Evolutionary conservation across 92 coral and sea anemone species (phyloP), one percentile per base, ranked within the genome.

Genomic region (Nematostella vectensis): DNA sequence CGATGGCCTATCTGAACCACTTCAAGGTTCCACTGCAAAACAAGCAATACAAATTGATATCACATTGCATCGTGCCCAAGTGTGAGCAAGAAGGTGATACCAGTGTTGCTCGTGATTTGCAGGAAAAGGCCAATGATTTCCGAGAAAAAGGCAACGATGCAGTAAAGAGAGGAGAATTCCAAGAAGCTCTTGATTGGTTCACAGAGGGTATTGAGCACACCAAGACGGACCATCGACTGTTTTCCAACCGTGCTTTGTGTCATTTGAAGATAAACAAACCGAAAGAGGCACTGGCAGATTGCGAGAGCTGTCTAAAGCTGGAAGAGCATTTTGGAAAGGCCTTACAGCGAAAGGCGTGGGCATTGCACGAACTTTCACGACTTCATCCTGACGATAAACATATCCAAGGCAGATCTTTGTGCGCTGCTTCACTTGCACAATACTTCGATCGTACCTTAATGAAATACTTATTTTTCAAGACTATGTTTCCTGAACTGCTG

Each of bases 271-370:
- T 81, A 13, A 47, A 42, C 26, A 19, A 81, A 20, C 62, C 94
- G 2, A 40, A 55, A 31, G n/a, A 68, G 23, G 94, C 94, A 3
- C 68, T 84, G 1, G 61, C 68, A 18, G 94, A 81, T 52, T 84
- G 94, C 43, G 66, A 70, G 13, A 63, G 37, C 4, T 84, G 94
- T 30, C 67, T 84, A 25, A 60, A 54, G 26, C 47, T 74, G 23
- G 39, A 68, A n/a, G 58, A 72, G 27, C 1, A 17, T 22, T 68
- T 55, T 69, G 49, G 43, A 29, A 84, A 84, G 60, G 94, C 94
- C 0, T 37, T 84, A 55, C 57, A 10, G 60, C 73, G 88, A 2
- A 84, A 84, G 33, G 88, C 94, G 2, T 84, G 88, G 94, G 83
- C 94, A 27, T 79, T 84, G 28, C 52, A 24, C 29, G 60, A 60